These are phyloP conservation scores for Ceratotherium simum DNA, from an alignment of 2,113 vertebrate species.

Conservation along the genomic window DNA sequence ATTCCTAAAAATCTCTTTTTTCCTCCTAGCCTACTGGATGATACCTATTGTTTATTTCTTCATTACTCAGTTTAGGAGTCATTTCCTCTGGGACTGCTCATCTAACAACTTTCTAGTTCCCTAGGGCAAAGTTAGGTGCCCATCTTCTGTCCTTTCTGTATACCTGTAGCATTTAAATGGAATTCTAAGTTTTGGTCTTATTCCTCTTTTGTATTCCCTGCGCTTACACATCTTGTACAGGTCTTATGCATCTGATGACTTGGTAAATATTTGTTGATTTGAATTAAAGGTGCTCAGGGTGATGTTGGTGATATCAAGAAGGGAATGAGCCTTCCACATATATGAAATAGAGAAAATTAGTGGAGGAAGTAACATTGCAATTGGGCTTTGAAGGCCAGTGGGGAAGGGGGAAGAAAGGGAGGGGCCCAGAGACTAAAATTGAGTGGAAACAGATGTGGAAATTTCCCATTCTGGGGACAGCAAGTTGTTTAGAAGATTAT, in stretches of 20 bases:
- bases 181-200: background rate
- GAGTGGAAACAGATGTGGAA: background rate
- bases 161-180: background rate
- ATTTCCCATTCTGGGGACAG: background rate
- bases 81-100: conserved; percentile 41
- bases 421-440: background rate
- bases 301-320: background rate
- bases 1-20: background rate
- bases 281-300: background rate
- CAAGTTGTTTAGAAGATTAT: background rate
- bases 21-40: background rate
- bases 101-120: background rate
- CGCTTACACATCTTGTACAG: background rate
- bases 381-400: background rate
- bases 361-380: background rate
- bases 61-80: conserved; percentile 47
- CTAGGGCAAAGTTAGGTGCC: background rate
- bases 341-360: background rate
- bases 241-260: background rate
- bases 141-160: background rate
- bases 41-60: conserved; percentile 21
- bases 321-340: background rate
- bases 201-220: background rate
- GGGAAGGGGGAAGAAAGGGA: background rate
- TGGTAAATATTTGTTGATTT: background rate